A percentile compares a stretch with the other conserved stretches of the same genome.
Conservation (phyloP, 2,113 vertebrate genomes). For the Petromus typicus region DNA sequence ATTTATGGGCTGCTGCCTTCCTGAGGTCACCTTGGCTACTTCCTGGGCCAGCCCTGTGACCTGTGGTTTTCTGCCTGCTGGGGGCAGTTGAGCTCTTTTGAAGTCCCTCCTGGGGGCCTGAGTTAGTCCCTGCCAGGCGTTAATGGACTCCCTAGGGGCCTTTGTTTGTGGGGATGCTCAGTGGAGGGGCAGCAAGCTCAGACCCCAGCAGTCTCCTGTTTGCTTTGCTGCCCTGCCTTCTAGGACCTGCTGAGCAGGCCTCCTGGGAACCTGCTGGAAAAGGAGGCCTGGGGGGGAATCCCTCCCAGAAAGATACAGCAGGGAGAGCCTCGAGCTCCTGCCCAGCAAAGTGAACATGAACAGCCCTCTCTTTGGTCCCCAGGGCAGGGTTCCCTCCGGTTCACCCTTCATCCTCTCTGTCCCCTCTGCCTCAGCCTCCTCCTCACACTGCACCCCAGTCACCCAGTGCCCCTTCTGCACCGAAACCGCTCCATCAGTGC, state of each 20-base stretch:
- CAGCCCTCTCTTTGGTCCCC: background rate
- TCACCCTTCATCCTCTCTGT: background rate
- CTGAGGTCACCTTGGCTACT: background rate
- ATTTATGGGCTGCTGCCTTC: conserved; percentile 58
- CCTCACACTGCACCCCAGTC: too few relatives aligned
- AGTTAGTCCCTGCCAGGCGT: conserved; percentile 73
- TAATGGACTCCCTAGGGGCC: conserved; percentile 66
- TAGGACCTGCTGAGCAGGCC: background rate
- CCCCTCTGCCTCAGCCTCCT: background rate
- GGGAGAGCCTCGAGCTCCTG: background rate
- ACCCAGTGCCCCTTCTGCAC: background rate
- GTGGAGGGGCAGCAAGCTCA: background rate
- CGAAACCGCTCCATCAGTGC: background rate
- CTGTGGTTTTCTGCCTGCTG: background rate
- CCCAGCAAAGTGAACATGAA: background rate
- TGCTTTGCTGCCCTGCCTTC: conserved; percentile 57
- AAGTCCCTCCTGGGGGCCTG: conserved; percentile 69
- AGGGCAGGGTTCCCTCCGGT: background rate
- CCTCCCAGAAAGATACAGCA: fast-evolving
- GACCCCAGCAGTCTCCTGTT: background rate
- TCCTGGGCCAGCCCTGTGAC: conserved; percentile 43
- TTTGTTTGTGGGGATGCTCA: conserved; percentile 58
- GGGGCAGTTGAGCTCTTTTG: conserved; percentile 54
- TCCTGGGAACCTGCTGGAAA: background rate
- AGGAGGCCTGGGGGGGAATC: background rate